phyloP scores from a whole-genome alignment of 2,113 vertebrate genomes.

The Eublepharis macularius region DNA sequence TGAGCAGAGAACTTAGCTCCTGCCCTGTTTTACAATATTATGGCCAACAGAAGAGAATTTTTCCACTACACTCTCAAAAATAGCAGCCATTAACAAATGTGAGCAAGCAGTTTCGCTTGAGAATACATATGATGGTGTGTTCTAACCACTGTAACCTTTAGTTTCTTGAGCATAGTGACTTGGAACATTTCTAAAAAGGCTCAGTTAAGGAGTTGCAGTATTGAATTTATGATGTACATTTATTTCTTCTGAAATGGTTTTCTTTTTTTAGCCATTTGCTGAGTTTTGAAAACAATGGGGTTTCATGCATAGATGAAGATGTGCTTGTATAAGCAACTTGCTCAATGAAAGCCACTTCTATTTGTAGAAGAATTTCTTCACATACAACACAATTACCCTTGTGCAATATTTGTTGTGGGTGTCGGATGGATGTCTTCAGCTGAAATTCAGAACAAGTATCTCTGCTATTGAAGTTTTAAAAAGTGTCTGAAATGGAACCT shows the following conservation, averaged over 20 bases:
- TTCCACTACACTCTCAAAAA: slow-evolving; percentile 67
- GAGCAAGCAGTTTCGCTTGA: slow-evolving; percentile 43
- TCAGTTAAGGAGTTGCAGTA: slow-evolving; percentile 3
- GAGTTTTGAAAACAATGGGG: slow-evolving; percentile 17
- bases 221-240: neutral
- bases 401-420: neutral
- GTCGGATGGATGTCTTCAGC: neutral
- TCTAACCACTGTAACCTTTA: slow-evolving; percentile 8
- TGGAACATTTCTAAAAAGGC: slow-evolving; percentile 14
- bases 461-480: neutral
- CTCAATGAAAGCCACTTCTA: neutral
- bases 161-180: slow-evolving; percentile 46
- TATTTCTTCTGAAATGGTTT: neutral
- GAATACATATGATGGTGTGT: slow-evolving; percentile 37
- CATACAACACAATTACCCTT: neutral
- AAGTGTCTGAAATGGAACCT: neutral
- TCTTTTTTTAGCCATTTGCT: slow-evolving; percentile 9
- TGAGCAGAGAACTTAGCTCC: slow-evolving; percentile 17
- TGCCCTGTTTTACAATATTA: slow-evolving; percentile 47
- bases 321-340: neutral
- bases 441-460: neutral
- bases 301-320: neutral
- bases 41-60: slow-evolving; percentile 44
- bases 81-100: slow-evolving; percentile 57
- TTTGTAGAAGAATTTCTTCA: neutral